Evolutionary conservation across 2,113 vertebrate species (phyloP).

Genomic region (Muntiacus muntjak): DNA sequence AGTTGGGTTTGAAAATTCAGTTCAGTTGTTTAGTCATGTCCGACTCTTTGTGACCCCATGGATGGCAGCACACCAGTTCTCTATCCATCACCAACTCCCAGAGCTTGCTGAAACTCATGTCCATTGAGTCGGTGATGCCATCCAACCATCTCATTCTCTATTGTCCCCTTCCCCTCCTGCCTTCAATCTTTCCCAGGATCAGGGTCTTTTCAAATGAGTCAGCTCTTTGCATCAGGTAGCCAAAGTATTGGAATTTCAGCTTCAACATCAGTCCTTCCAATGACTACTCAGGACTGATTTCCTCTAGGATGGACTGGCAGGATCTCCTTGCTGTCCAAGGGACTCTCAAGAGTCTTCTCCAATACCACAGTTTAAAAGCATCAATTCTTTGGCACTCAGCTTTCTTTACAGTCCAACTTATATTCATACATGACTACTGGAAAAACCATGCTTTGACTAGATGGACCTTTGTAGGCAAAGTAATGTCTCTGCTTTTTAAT

Average conservation of each 20-base stretch:
- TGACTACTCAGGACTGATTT: not conserved
- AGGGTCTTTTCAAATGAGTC: not conserved
- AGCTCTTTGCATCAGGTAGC: not conserved
- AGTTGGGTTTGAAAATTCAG: not conserved
- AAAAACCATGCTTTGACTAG: not conserved
- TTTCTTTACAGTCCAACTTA: not conserved
- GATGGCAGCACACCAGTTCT: not conserved
- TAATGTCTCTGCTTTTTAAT: not conserved
- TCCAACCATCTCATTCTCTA: not conserved
- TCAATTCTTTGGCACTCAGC: not conserved
- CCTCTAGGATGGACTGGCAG: not conserved
- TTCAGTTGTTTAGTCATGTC: not conserved
- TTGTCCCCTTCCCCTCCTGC: not conserved
- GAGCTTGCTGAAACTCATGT: not conserved
- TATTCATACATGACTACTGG: not conserved
- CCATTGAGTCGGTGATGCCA: not conserved
- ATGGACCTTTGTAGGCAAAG: not conserved
- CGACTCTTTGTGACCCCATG: not conserved
- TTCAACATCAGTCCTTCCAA: not conserved
- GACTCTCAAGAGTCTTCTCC: not conserved
- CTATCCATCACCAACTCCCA: not conserved
- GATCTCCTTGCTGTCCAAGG: not conserved
- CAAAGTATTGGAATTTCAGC: not conserved
- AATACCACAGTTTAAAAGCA: not conserved
- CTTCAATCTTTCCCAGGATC: not conserved